Conservation (phyloP, 2,888 invertebrate species). For the Ecdyonurus torrentis region DNA sequence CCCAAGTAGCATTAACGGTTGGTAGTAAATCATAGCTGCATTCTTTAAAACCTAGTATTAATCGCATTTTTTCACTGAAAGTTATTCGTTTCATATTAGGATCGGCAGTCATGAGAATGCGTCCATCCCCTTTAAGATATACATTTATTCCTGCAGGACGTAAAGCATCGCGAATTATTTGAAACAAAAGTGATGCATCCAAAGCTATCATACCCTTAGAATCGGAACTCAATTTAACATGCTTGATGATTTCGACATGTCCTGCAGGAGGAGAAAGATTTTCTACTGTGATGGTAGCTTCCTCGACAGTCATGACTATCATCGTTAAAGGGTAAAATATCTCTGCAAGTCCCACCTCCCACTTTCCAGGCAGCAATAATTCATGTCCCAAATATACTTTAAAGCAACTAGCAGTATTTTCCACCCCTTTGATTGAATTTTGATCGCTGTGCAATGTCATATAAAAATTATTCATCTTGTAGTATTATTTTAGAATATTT, state of each 20-base stretch:
- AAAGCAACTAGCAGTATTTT: conserved; percentile 17
- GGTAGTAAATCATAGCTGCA: not conserved
- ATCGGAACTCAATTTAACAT: too few species aligned
- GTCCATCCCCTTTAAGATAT: too few species aligned
- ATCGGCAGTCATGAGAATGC: too few species aligned
- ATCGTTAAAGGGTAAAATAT: conserved; percentile 13
- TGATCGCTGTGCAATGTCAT: conserved; percentile 16
- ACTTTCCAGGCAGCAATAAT: conserved; percentile 14
- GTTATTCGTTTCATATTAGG: too few species aligned
- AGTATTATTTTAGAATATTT: not conserved
- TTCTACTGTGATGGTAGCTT: not conserved
- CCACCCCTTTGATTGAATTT: conserved; percentile 15
- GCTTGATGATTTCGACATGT: too few species aligned
- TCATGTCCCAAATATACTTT: conserved; percentile 15
- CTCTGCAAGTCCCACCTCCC: conserved; percentile 15
- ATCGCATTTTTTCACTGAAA: not conserved
- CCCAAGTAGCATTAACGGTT: not conserved
- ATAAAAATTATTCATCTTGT: conserved; percentile 15
- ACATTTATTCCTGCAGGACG: too few species aligned
- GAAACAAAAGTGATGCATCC: too few species aligned
- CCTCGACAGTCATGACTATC: not conserved
- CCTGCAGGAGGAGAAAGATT: too few species aligned
- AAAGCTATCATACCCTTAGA: too few species aligned
- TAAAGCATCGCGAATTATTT: too few species aligned
- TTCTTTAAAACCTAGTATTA: not conserved